These are phyloP conservation scores for Habropoda laboriosa DNA, from an alignment of 1,140 invertebrate genomes.

Conservation along the genomic window DNA sequence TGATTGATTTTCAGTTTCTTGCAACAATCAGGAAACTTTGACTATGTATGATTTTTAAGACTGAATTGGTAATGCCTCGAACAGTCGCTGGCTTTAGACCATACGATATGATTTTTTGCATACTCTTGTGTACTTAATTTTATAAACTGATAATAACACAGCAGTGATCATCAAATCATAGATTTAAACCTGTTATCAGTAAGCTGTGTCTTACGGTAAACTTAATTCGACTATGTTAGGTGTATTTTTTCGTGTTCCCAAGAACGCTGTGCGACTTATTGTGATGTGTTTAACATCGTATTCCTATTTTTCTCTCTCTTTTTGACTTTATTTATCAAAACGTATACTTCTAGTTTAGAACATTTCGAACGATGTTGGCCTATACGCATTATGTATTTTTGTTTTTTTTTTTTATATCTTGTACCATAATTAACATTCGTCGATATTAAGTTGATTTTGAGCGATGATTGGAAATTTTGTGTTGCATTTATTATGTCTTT, in stretches of 20 bases:
- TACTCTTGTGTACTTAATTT: constrained; percentile 60
- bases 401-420: constrained; percentile 29
- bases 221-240: constrained; percentile 33
- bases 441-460: constrained; percentile 20
- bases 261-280: constrained; percentile 2
- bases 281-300: constrained; percentile 19
- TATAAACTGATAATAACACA: constrained; percentile 50
- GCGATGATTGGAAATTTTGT: constrained; percentile 15
- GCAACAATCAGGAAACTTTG: constrained; percentile 40
- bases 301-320: constrained; percentile 20
- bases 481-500: constrained; percentile 21
- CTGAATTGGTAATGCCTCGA: constrained; percentile 65
- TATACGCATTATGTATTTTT: constrained; percentile 10
- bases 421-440: constrained; percentile 32
- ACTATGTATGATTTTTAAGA: constrained; percentile 68
- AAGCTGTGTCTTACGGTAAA: constrained; percentile 39
- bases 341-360: constrained; percentile 35
- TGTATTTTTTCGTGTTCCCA: constrained; percentile 28
- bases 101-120: constrained; percentile 57
- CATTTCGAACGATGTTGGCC: constrained; percentile 30
- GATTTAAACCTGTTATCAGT: constrained; percentile 21
- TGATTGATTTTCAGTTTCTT: constrained; percentile 57
- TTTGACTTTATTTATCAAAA: constrained; percentile 37
- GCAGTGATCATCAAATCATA: constrained; percentile 55
- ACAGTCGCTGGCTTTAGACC: constrained; percentile 65